Evolutionary conservation across 2,797 vertebrate genomes (phyloP).

Genomic region (Micromesistius poutassou): DNA sequence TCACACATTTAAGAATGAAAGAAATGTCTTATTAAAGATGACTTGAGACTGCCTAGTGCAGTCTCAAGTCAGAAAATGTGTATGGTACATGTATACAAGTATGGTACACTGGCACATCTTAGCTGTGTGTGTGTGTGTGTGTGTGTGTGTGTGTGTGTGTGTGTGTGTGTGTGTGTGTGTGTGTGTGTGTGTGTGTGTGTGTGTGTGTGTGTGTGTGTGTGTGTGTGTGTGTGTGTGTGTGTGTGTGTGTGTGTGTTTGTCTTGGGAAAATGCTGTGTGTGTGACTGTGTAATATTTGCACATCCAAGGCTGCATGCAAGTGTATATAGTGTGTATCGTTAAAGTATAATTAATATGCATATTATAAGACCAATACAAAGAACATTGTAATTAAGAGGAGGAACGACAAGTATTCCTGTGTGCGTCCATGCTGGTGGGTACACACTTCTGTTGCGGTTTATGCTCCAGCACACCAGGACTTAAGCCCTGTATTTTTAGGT

Average conservation of each 20-base stretch:
- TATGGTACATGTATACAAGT: too few relatives aligned
- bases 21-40: not conserved
- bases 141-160: constrained; percentile 13
- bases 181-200: too few relatives aligned
- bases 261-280: constrained; percentile 9
- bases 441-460: not conserved
- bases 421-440: not conserved
- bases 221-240: constrained; percentile 13
- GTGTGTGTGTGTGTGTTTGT: not conserved
- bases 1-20: not conserved
- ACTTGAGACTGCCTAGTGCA: constrained; percentile 10
- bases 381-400: not conserved
- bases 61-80: constrained; percentile 46
- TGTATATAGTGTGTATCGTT: not conserved
- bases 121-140: constrained; percentile 21
- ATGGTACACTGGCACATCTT: constrained; percentile 34
- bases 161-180: too few relatives aligned
- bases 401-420: not conserved
- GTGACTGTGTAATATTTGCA: constrained; percentile 29
- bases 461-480: not conserved
- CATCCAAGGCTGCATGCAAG: constrained; percentile 9
- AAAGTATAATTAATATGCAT: not conserved
- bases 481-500: not conserved
- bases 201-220: constrained; percentile 24
- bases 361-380: not conserved